Evolutionary conservation across 2,888 invertebrate species (phyloP), one percentile per base, ranked within the genome.

Genomic region (Dryobota labecula): DNA sequence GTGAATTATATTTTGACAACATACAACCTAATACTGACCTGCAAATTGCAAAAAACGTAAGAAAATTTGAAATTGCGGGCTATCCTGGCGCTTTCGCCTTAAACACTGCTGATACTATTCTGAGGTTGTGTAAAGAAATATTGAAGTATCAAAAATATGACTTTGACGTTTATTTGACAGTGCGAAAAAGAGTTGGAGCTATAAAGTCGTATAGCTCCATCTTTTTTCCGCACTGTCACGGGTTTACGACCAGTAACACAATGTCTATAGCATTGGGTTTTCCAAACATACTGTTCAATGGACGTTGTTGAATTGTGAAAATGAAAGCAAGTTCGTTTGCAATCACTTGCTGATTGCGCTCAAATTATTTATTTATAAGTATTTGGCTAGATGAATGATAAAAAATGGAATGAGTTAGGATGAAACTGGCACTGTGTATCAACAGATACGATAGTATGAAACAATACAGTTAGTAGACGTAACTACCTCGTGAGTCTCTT

Each of bases 401-500:
- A 38, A 45, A 38, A 24, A 38, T 36, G 5, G 11, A 15, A n/a
- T 15, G 5, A 15, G 38, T 38, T 13, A 45, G 30, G 2, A 45
- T 58, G 18, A 15, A 15, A 58, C 38, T 43, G 2, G 36, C 38
- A 57, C n/a, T 69, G 49, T 53, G 49, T 73, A 58, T 30, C 20
- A 47, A 54, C 53, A n/a, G 6, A 54, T 70, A 38, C 13, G 9
- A 38, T 38, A 38, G 38, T 38, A 38, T 38, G 38, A 38, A 53
- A 30, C 13, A 27, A 15, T 63, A 66, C n/a, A 45, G 30, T 45
- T 38, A 53, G 53, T 30, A 41, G 27, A 53, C 70, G 77, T 41
- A 70, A 69, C 70, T 77, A 73, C 73, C 73, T 73, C 73, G 38
- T 69, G 9, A 57, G 67, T 76, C 33, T 75, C 41, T 54, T 57